Evolutionary conservation across 2,797 vertebrate genomes (phyloP), one percentile per base, ranked within the genome.

Genomic region (Dipus sagitta): DNA sequence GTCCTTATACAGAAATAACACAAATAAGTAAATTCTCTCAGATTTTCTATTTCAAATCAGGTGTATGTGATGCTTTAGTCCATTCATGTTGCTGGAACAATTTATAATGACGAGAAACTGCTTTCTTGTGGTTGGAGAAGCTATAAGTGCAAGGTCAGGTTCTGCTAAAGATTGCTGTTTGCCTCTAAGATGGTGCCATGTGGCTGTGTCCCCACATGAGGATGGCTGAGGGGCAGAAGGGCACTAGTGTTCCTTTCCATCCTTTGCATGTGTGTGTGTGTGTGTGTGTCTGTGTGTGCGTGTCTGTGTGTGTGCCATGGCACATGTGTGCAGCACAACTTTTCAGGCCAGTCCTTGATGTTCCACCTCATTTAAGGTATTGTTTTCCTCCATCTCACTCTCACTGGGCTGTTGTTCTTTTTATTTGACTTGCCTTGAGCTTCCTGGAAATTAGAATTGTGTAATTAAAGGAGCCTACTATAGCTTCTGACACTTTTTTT

Each of bases 1-100:
- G 28, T 68, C 47, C 77, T 84, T 58, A 9, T 52, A 14, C 11
- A 67, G 77, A 72, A 87, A 81, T 67, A 78, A n/a, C 60, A 60
- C 28, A 47, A 42, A 32, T 71, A 17, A 88, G 74, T 92, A 70
- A 24, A 67, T 68, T 71, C 71, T 80, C 70, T 85, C 81, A 34
- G 78, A 21, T 42, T 21, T 23, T 28, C 58, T 13, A 34, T 67
- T 62, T 78, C 18, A 52, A 13, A 65, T 72, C 17, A 62, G 65
- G 23, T 67, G 8, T 17, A 38, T 60, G 54, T 8, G 3, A 28
- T 42, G 13, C 70, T 20, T 78, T 34, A 28, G n/a, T 24, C 54
- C 9, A 14, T 65, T 15, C 9, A 30, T 86, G 76, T 70, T 64
- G 62, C 67, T 30, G 0, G 65, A 58, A 15, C 38, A 83, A 10